phyloP scores from a whole-genome alignment of 2,888 invertebrate species.

The Creontiades dilutus region DNA sequence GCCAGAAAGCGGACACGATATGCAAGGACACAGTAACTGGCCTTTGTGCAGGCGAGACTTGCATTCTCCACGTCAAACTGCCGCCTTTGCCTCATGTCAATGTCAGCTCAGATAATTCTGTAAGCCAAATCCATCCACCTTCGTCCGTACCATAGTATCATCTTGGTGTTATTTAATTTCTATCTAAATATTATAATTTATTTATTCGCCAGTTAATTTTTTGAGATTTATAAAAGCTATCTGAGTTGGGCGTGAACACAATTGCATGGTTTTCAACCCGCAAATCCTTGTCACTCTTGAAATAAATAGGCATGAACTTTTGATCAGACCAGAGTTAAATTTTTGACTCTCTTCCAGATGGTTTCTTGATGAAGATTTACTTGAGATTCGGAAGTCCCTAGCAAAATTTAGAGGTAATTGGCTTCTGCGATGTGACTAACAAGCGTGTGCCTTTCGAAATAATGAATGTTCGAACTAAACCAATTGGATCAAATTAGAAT shows the following conservation, averaged over 20 bases:
- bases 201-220: neutral
- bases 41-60: constrained; percentile 73
- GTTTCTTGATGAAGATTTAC: constrained; percentile 21
- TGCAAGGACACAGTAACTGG: constrained; percentile 83
- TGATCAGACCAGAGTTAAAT: neutral
- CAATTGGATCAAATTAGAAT: no score
- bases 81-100: constrained; percentile 74
- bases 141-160: no score
- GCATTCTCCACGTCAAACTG: constrained; percentile 75
- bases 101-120: constrained; percentile 21
- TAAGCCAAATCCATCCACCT: neutral
- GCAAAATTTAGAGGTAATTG: constrained; percentile 32
- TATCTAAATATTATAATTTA: no score
- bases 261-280: neutral
- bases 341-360: constrained; percentile 43
- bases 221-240: neutral
- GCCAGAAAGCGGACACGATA: constrained; percentile 84
- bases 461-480: neutral
- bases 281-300: neutral
- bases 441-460: constrained; percentile 21
- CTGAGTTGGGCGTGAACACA: neutral
- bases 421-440: neutral
- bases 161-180: no score
- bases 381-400: constrained; percentile 2
- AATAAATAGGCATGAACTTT: neutral